phyloP scores from a whole-genome alignment of 2,888 invertebrate species.

The Lysandra bellargus region DNA sequence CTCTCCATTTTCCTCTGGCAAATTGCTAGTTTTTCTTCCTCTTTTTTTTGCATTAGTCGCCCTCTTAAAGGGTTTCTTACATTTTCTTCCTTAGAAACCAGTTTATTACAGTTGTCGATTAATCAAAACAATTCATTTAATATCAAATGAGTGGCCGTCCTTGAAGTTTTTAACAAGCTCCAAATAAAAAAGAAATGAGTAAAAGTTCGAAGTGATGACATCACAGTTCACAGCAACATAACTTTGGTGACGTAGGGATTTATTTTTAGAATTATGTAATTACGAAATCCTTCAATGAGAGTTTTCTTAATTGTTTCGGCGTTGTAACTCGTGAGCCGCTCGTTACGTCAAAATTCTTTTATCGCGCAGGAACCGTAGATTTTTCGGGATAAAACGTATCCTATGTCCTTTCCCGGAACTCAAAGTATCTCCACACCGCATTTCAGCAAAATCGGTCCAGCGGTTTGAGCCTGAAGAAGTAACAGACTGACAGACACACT shows the following conservation, averaged over 20 bases:
- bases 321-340: background rate
- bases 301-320: background rate
- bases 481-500: no score
- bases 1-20: no score
- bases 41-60: no score
- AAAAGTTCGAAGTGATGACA: background rate
- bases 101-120: background rate
- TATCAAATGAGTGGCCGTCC: background rate
- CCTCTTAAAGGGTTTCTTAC: no score
- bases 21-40: no score
- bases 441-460: no score
- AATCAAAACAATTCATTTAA: background rate
- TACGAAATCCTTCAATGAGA: slow-evolving; percentile 1
- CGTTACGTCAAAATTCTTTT: background rate
- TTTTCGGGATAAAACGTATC: no score
- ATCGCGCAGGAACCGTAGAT: no score
- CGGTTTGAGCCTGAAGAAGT: no score
- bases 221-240: background rate
- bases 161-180: background rate
- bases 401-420: no score
- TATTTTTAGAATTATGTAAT: background rate
- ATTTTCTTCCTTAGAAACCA: no score
- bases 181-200: background rate
- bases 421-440: no score
- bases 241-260: background rate